A percentile compares a stretch with the other conserved stretches of the same genome.
Evolutionary conservation across 2,797 vertebrate genomes (phyloP).

Genomic region (Pipistrellus nathusii): DNA sequence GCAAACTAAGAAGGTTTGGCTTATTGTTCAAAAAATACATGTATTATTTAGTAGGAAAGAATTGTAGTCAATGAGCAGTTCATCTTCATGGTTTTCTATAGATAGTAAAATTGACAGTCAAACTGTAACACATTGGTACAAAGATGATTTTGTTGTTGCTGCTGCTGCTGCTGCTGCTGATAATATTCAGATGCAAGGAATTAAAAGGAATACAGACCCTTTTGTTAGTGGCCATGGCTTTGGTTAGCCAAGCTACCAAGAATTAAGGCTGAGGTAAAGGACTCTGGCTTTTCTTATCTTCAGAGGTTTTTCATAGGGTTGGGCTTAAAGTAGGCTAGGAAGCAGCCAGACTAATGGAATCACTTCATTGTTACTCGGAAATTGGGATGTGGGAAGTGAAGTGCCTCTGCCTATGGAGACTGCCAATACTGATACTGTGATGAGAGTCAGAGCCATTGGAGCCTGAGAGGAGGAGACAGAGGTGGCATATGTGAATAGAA

Average conservation of each 20-base stretch:
- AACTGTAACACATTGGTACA: not conserved
- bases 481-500: not conserved
- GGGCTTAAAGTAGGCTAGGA: not conserved
- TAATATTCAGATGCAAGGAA: not conserved
- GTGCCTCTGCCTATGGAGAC: not conserved
- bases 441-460: not conserved
- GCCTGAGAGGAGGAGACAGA: not conserved
- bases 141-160: not conserved
- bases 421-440: not conserved
- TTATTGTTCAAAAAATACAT: slow-evolving; percentile 8
- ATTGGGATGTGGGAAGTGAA: not conserved
- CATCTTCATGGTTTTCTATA: not conserved
- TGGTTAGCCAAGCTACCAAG: not conserved
- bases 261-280: not conserved
- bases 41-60: not conserved
- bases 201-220: not conserved
- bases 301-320: not conserved
- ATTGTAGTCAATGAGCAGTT: not conserved
- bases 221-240: not conserved
- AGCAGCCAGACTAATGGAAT: not conserved
- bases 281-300: not conserved
- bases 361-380: not conserved
- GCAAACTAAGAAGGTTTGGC: not conserved
- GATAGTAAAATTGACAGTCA: not conserved
- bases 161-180: not conserved